These are phyloP conservation scores for Eupithecia exiguata DNA, from an alignment of 2,888 invertebrate species.

Conservation along the genomic window DNA sequence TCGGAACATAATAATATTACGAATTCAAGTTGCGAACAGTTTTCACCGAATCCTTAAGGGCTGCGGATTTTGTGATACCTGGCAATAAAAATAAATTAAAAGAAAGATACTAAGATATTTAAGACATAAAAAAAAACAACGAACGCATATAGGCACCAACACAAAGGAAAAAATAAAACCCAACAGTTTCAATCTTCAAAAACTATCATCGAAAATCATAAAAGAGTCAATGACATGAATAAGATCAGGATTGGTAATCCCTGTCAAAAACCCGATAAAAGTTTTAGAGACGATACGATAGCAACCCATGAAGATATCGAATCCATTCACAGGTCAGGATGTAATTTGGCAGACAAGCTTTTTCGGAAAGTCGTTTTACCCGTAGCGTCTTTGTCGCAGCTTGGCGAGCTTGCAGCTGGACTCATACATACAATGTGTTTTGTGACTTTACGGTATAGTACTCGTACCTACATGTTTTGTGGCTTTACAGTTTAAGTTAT, in stretches of 20 bases:
- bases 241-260: constrained; percentile 18
- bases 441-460: background rate
- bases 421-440: background rate
- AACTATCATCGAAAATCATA: constrained; percentile 10
- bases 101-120: background rate
- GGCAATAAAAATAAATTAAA: background rate
- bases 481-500: too few species aligned
- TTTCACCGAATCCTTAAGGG: too few species aligned
- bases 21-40: too few species aligned
- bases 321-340: constrained; percentile 51
- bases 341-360: constrained; percentile 64
- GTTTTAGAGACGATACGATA: constrained; percentile 31
- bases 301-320: constrained; percentile 43
- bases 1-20: too few species aligned
- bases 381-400: constrained; percentile 38
- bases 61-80: background rate
- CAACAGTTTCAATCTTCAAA: constrained; percentile 1
- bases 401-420: background rate
- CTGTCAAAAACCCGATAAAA: constrained; percentile 33
- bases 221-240: constrained; percentile 14
- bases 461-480: too few species aligned
- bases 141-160: background rate
- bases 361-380: constrained; percentile 58
- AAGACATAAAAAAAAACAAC: background rate
- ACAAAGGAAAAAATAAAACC: background rate